These are phyloP conservation scores for Butorides virescens DNA, from an alignment of 2,113 vertebrate genomes.

Conservation along the genomic window DNA sequence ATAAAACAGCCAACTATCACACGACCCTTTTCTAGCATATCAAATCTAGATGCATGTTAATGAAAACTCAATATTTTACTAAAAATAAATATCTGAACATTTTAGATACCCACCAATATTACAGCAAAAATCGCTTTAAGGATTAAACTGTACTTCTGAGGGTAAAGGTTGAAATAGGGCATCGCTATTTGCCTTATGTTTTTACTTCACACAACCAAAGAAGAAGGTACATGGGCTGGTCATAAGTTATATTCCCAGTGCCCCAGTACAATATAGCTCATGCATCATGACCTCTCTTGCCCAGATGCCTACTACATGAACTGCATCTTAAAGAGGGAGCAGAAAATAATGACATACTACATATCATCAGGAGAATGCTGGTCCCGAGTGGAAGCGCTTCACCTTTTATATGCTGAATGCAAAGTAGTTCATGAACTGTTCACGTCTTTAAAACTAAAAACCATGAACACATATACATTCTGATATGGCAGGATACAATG, in stretches of 20 bases:
- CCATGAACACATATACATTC: accelerated
- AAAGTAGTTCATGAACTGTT: not conserved
- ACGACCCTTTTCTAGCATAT: not conserved
- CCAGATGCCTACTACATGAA: not conserved
- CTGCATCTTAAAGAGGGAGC: not conserved
- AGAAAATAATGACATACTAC: not conserved
- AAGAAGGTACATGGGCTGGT: not conserved
- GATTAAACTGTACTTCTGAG: not conserved
- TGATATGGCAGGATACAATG: not conserved
- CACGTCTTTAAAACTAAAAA: not conserved
- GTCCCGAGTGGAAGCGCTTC: not conserved
- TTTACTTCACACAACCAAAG: not conserved
- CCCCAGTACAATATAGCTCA: not conserved
- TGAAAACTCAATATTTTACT: not conserved
- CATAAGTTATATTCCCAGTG: not conserved
- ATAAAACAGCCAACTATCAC: not conserved
- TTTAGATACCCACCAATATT: not conserved
- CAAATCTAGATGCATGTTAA: not conserved
- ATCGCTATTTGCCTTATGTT: not conserved
- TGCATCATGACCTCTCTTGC: not conserved
- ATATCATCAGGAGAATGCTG: not conserved
- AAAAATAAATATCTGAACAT: not conserved
- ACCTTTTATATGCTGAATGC: not conserved
- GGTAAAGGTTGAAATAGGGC: not conserved
- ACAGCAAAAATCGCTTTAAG: not conserved